These are phyloP conservation scores for Chionis minor DNA, from an alignment of 2,113 vertebrate genomes.

Conservation along the genomic window DNA sequence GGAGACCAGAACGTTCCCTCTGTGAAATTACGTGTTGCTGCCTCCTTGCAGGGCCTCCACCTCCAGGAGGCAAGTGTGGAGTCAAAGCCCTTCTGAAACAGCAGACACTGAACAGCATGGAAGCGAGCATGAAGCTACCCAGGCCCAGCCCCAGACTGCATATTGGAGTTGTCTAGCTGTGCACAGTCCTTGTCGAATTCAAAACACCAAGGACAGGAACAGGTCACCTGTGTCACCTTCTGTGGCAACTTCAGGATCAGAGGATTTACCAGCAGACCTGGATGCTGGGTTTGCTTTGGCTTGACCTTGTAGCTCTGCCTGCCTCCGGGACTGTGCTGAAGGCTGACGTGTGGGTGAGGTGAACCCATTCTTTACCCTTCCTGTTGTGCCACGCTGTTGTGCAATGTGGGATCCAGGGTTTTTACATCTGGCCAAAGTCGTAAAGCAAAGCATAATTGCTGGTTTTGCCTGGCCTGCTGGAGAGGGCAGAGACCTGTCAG, in stretches of 20 bases:
- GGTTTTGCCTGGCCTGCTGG: not conserved
- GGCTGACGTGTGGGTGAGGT: not conserved
- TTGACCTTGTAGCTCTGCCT: not conserved
- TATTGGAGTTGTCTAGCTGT: not conserved
- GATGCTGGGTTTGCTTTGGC: not conserved
- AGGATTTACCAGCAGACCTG: not conserved
- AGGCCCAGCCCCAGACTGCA: accelerated
- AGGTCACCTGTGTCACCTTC: not conserved
- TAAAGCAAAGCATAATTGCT: not conserved
- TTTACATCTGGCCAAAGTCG: not conserved
- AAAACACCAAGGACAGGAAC: not conserved
- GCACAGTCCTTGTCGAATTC: not conserved
- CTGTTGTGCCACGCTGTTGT: not conserved
- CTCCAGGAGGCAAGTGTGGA: not conserved
- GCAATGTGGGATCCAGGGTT: not conserved
- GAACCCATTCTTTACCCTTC: not conserved
- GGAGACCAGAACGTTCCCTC: not conserved
- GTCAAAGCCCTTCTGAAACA: not conserved
- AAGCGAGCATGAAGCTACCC: accelerated
- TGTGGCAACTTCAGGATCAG: not conserved
- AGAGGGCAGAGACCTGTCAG: not conserved
- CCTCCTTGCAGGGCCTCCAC: not conserved
- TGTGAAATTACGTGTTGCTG: not conserved
- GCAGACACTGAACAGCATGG: accelerated
- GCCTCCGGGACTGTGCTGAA: not conserved